Evolutionary conservation across 1,140 invertebrate species (phyloP), one percentile per base, ranked within the genome.

Genomic region (Capitella teleta): DNA sequence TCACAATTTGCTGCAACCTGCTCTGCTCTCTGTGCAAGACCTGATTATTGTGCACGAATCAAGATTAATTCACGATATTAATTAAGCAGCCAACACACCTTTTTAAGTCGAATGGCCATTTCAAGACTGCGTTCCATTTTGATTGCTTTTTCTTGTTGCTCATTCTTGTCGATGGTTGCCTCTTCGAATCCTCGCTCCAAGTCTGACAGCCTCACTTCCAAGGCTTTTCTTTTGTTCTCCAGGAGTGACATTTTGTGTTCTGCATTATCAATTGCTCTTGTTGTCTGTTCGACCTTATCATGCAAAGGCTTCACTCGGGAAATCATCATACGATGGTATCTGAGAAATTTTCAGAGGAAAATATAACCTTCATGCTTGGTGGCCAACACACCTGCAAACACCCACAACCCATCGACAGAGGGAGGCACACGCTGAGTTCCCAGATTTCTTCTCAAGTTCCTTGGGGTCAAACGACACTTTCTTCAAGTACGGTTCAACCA

Each of bases 101-200:
- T 61, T 54, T 64, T 64, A 1, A 72, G 57, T 49, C 66, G 55
- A n/a, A 61, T 64, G 34, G 70, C 67, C 4, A 65, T 70, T 37
- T 69, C 62, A 26, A 72, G 50, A 57, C 64, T 67, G 25, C 68
- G 63, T 48, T 63, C 64, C 66, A 71, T 70, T 36, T 61, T 62
- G 0, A 64, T 51, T 2, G 65, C 68, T 45, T 70, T 71, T 52
- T 69, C 66, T 47, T 69, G 64, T 53, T 73, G 70, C 40, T 70
- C 62, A 53, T 69, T 70, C 51, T 70, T 71, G 52, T 73, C 70
- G 34, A 73, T 66, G 0, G 68, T 71, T 0, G 70, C 68, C 47
- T 73, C 67, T 50, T 73, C 70, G 61, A 71, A 73, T 5, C 63
- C 62, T 47, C 58, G 57, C 2, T 66, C 64, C 37, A 72, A 53